Evolutionary conservation across 2,888 invertebrate genomes (phyloP).

Genomic region (Abrostola tripartita): DNA sequence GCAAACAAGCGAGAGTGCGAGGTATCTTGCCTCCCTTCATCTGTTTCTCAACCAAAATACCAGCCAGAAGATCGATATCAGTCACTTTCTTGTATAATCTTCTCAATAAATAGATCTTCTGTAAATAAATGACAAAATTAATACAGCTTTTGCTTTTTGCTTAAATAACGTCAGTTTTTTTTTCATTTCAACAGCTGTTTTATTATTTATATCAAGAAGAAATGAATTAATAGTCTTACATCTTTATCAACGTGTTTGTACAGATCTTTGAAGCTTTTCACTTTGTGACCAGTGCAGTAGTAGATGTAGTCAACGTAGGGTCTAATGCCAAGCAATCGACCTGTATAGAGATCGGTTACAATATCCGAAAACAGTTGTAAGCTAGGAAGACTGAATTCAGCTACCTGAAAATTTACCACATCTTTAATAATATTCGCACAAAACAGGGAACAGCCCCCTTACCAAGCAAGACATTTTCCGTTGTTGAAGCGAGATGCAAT

Average conservation of each 20-base stretch:
- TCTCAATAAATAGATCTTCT: slow-evolving; percentile 61
- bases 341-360: slow-evolving; percentile 56
- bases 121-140: slow-evolving; percentile 7
- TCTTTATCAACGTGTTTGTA: slow-evolving; percentile 89
- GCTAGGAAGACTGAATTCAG: slow-evolving; percentile 45
- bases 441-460: neutral
- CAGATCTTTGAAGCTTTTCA: slow-evolving; percentile 91
- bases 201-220: neutral
- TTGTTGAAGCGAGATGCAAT: too few relatives aligned
- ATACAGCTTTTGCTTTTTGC: too few relatives aligned
- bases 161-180: too few relatives aligned
- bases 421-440: neutral
- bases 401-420: slow-evolving; percentile 48
- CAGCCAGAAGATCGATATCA: slow-evolving; percentile 96
- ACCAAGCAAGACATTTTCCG: too few relatives aligned
- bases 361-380: slow-evolving; percentile 52
- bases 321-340: slow-evolving; percentile 93
- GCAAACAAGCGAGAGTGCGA: slow-evolving; percentile 95
- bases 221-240: slow-evolving; percentile 45
- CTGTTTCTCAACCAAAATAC: slow-evolving; percentile 93
- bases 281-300: slow-evolving; percentile 91
- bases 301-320: slow-evolving; percentile 94
- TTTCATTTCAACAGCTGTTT: neutral
- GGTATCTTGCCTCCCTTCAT: slow-evolving; percentile 94
- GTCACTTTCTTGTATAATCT: slow-evolving; percentile 86